These are phyloP conservation scores for Pristis pectinata DNA, from an alignment of 2,797 vertebrate genomes.

Conservation along the genomic window DNA sequence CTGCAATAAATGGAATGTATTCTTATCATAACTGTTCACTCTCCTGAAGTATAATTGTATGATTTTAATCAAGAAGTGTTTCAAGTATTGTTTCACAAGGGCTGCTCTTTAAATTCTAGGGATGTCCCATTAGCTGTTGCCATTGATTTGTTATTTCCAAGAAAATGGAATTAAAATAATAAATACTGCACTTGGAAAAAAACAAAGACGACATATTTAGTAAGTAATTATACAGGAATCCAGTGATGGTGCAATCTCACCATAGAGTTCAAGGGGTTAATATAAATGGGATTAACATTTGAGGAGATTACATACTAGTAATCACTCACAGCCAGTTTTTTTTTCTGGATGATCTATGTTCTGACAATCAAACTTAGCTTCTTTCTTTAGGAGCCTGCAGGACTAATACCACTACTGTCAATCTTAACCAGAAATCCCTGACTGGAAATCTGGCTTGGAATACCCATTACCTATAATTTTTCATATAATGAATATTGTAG, in stretches of 20 bases:
- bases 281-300: neutral
- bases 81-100: neutral
- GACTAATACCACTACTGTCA: neutral
- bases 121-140: neutral
- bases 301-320: neutral
- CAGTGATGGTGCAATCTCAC: neutral
- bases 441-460: neutral
- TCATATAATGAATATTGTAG: neutral
- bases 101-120: neutral
- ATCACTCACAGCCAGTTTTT: slow-evolving; percentile 6
- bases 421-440: neutral
- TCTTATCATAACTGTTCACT: neutral
- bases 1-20: neutral
- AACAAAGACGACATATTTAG: too few relatives aligned
- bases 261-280: neutral
- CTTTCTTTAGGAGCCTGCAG: slow-evolving; percentile 7
- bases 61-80: neutral
- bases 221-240: neutral
- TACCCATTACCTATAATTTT: neutral
- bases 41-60: neutral
- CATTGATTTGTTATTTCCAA: neutral
- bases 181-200: neutral
- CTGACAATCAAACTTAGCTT: neutral
- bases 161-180: neutral
- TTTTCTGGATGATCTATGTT: neutral